Conservation (phyloP, 1,140 invertebrate species). For the Eciton burchellii region DNA sequence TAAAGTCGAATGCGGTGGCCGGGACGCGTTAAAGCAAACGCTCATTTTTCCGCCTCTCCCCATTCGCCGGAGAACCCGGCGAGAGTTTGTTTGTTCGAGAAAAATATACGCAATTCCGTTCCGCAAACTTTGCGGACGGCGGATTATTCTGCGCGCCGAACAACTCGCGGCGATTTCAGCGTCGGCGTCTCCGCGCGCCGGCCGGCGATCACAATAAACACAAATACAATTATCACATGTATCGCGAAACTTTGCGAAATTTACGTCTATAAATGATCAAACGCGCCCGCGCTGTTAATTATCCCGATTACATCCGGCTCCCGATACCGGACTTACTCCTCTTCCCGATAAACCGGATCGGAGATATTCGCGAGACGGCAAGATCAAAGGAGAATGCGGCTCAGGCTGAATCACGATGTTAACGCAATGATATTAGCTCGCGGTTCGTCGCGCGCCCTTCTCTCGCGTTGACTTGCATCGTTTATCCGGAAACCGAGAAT, state of each 20-base stretch:
- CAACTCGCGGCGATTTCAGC: neutral
- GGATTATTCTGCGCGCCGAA: constrained; percentile 26
- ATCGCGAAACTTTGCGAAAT: neutral
- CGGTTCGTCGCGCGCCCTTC: no score
- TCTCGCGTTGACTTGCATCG: no score
- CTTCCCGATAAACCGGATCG: no score
- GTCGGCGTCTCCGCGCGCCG: neutral
- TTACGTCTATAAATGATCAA: neutral
- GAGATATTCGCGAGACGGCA: no score
- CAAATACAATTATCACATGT: constrained; percentile 4
- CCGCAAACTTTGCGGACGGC: constrained; percentile 32
- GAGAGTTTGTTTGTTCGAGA: constrained; percentile 27
- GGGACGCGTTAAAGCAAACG: constrained; percentile 27
- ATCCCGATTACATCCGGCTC: no score
- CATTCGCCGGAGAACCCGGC: neutral
- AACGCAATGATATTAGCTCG: no score
- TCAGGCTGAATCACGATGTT: no score
- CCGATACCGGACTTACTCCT: no score
- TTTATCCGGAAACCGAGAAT: no score
- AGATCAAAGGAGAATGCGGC: no score
- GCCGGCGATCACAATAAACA: neutral
- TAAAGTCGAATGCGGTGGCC: constrained; percentile 35
- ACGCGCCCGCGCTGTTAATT: no score
- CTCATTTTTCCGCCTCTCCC: constrained; percentile 40
- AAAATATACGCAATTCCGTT: constrained; percentile 20